Percentiles rank a stretch among this genome's conserved stretches.
phyloP scores from a whole-genome alignment of 2,113 vertebrate species.

The Spilogale gracilis region DNA sequence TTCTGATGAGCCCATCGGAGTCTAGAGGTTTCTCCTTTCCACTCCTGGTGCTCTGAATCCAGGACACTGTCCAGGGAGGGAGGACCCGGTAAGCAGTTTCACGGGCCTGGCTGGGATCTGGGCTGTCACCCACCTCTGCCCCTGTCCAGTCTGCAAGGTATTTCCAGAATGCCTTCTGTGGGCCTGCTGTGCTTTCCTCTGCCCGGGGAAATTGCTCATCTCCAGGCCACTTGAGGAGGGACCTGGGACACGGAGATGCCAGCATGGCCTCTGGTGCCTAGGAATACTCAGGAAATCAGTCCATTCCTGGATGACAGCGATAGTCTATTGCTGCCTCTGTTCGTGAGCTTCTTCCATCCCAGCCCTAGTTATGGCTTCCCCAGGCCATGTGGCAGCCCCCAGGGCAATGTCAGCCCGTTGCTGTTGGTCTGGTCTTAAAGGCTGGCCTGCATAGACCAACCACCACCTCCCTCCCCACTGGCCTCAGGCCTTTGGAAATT shows the following conservation, averaged over 20 bases:
- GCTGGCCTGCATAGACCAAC: background rate
- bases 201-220: background rate
- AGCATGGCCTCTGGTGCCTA: accelerated
- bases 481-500: background rate
- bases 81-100: background rate
- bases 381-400: background rate
- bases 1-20: background rate
- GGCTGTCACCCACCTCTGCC: background rate
- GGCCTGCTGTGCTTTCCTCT: background rate
- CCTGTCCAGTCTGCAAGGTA: background rate
- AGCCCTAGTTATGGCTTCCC: background rate
- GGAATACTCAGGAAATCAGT: background rate
- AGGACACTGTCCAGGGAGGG: background rate
- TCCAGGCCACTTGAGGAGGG: background rate
- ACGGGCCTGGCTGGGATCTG: background rate
- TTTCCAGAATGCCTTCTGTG: background rate
- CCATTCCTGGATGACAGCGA: background rate
- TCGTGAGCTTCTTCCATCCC: background rate
- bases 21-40: background rate
- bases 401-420: background rate
- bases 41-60: background rate
- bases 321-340: background rate
- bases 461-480: background rate
- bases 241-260: background rate
- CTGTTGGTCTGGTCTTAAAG: background rate